phyloP scores from a whole-genome alignment of 2,888 invertebrate genomes.

The Nemurella pictetii region DNA sequence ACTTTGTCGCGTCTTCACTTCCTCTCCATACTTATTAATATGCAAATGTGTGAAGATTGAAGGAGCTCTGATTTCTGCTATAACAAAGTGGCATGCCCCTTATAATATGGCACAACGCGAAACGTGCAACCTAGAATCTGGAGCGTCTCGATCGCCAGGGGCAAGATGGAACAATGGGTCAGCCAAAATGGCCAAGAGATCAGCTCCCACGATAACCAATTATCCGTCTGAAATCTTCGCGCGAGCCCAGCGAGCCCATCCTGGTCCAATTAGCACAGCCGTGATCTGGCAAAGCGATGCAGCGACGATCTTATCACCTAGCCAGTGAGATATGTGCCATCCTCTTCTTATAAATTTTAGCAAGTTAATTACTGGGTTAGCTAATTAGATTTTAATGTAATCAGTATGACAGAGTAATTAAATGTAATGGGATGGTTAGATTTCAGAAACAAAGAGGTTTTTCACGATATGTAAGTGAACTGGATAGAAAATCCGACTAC shows the following conservation, averaged over 20 bases:
- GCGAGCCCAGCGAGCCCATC: neutral
- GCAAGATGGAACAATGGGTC: neutral
- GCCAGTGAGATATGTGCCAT: neutral
- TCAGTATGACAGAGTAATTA: neutral
- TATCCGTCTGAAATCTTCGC: neutral
- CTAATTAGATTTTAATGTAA: slow-evolving; percentile 8
- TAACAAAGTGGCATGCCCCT: neutral
- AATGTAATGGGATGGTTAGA: neutral
- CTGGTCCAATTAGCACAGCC: neutral
- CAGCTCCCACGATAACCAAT: neutral
- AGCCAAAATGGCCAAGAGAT: neutral
- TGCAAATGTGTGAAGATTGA: neutral
- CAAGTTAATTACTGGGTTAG: neutral
- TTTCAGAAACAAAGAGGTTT: neutral
- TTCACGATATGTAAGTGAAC: neutral
- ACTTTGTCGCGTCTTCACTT: too few relatives aligned
- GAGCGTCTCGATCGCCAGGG: neutral
- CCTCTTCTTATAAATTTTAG: too few relatives aligned
- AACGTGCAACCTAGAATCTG: neutral
- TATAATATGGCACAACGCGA: neutral
- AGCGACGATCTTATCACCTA: neutral
- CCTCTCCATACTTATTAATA: neutral
- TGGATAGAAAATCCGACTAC: neutral
- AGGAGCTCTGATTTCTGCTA: neutral
- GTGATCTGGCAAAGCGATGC: neutral